Evolutionary conservation across 2,113 vertebrate species (phyloP).

Genomic region (Pterocles gutturalis): DNA sequence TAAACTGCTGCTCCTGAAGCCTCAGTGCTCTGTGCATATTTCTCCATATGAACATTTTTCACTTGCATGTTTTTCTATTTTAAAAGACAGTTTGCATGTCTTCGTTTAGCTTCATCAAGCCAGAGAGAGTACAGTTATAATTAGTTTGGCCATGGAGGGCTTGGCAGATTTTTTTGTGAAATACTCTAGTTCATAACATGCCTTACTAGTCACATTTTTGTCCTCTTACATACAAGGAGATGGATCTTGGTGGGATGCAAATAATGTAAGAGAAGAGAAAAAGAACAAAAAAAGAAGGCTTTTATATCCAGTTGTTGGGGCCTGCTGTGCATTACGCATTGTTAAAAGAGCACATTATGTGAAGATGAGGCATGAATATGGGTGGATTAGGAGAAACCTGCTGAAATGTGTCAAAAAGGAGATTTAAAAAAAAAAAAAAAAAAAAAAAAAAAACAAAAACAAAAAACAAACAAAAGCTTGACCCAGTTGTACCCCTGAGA

Average conservation of each 20-base stretch:
- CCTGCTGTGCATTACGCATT: neutral
- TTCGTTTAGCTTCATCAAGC: constrained; percentile 56
- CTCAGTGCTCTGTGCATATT: constrained; percentile 34
- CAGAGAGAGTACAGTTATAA: constrained; percentile 14
- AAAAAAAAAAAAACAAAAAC: too few species aligned
- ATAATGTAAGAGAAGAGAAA: neutral
- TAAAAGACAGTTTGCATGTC: constrained; percentile 52
- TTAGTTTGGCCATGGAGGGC: constrained; percentile 49
- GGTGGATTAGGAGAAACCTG: neutral
- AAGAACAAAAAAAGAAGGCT: neutral
- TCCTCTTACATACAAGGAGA: constrained; percentile 54
- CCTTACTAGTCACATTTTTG: constrained; percentile 62
- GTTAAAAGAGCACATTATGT: neutral
- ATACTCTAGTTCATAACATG: constrained; percentile 34
- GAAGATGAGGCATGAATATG: neutral
- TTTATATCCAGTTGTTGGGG: neutral
- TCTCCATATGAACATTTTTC: constrained; percentile 15
- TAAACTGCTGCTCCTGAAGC: constrained; percentile 46
- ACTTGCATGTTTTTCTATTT: constrained; percentile 48
- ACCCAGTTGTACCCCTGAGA: neutral
- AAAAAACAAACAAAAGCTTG: neutral
- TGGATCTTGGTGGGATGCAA: neutral
- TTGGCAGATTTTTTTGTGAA: constrained; percentile 44
- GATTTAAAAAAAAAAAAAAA: neutral
- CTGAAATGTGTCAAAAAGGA: neutral